Evolutionary conservation across 2,888 invertebrate genomes (phyloP), one percentile per base, ranked within the genome.

Genomic region (Branchipolynoe longqiensis): DNA sequence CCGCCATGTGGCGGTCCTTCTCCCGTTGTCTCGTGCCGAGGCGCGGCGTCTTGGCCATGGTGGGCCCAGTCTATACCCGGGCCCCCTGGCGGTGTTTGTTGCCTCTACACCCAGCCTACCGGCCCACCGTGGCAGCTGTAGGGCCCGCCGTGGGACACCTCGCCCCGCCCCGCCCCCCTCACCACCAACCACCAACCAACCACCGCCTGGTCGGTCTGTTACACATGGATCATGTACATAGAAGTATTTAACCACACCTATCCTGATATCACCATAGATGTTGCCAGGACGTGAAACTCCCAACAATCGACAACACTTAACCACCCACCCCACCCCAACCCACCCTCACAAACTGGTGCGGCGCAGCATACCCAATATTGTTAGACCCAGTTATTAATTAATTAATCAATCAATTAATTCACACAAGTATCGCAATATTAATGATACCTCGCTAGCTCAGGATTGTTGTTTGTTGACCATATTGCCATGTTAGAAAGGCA

Each of bases 401-500:
- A 48, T 12, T 48, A 48, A 18, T 48, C 48, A 48, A 48, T 12
- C 18, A 18, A 18, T 48, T 48, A 48, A 12, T 48, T n/a, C 8
- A 48, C 18, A 48, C 8, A 12, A 48, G 18, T 48, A 48, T 58
- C 8, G 33, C 69, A 31, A 69, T 31, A 69, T 31, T 48, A 48
- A 78, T 78, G 41, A 78, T 78, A 78, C 78, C 78, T 78, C 78
- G 78, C 78, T 78, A 78, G 78, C 78, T 78, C 78, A 78, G 78
- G 78, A 78, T 78, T 78, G 78, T 78, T 78, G 78, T 78, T 78
- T 78, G 78, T 78, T 78, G 78, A 78, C 78, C 78, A 78, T 78
- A 22, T n/a, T n/a, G n/a, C n/a, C n/a, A n/a, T n/a, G n/a, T n/a
- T n/a, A n/a, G n/a, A n/a, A n/a, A n/a, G n/a, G n/a, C n/a, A n/a